Evolutionary conservation across 2,797 vertebrate species (phyloP), one percentile per base, ranked within the genome.

Genomic region (Microhierax caerulescens): DNA sequence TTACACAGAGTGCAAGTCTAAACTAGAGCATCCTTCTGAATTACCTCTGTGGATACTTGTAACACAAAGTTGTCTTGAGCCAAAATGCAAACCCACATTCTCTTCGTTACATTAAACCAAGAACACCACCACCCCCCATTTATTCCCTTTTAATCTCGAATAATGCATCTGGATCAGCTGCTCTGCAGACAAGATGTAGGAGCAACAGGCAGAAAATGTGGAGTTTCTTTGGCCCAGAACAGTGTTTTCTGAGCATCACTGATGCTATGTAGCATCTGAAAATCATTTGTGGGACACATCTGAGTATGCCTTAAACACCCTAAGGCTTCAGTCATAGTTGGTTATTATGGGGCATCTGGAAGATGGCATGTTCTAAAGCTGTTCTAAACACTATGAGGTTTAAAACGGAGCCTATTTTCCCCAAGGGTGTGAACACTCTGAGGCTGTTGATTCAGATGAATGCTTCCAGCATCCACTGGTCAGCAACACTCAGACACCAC

Each of bases 121-220:
- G 79, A 47, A 3, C n/a, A n/a, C n/a, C n/a, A n/a, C n/a, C n/a
- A 5, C 1, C 3, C 17, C 21, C 14, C 11, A 0, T 51, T 18
- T 72, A 14, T 13, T 15, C 59, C 22, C 30, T 79, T 79, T 65
- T 48, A 13, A 70, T 47, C 56, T 56, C 2, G 0, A 74, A 4
- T 3, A 69, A 32, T n/a, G 53, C 48, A 6, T 64, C 69, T 68
- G 65, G 34, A 74, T 64, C 89, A 65, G 65, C 70, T 47, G 32
- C n/a, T 39, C 32, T 73, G 45, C 22, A 68, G 64, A 30, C 17
- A 23, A 89, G 57, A 57, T 5, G 2, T 13, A 48, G 16, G n/a
- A 76, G 37, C 47, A 79, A 41, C 19, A 51, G 19, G 34, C 43
- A 87, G 41, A 63, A 65, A 85, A 63, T 22, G 11, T 0, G 24